Base-by-base conservation (phyloP, 2,797 vertebrate species). In the Sebastes minor region DNA sequence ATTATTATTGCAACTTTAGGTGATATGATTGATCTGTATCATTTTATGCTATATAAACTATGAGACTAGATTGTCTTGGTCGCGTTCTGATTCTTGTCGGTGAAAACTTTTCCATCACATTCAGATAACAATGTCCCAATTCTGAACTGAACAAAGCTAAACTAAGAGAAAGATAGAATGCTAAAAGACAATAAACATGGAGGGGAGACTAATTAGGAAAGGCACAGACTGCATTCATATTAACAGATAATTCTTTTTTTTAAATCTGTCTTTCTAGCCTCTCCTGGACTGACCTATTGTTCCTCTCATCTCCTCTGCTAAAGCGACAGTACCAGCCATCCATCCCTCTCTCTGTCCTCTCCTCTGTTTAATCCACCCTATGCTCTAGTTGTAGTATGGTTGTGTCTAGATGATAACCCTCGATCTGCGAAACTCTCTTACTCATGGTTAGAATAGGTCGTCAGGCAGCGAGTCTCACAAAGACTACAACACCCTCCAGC, bases 241-340 rank as follows among this genome's bases (percentile, higher is more conserved):
- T 4, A 38, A 20, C 9, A 67, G 55, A 38, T 3, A 30, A 64
- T 8, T 53, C 42, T 56, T 33, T 57, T 57, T 42, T 55, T 25
- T 35, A 2, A n/a, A 22, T 62, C 32, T 35, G 23, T 38, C 23
- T 30, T 4, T 55, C 32, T 42, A 8, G 8, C 62, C n/a, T 30
- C 0, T 71, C 42, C 55, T 42, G 56, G 55, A 64, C n/a, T 5
- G 57, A 23, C 65, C 49, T 57, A 30, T 55, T 68, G 32, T 75
- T 89, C 87, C 61, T 56, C 75, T 71, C 81, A 64, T 59, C 53
- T 63, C 78, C 69, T 66, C 72, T 81, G 52, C 53, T 32, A 27
- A 57, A 67, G 32, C 62, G 4, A 4, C 20, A 67, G 46, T 8
- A 53, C 38, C 42, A 22, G 59, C 55, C 60, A 22, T 33, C 25